Percentiles rank a stretch among this genome's conserved stretches.
Evolutionary conservation across 2,113 vertebrate genomes (phyloP).

Genomic region (Paramormyrops kingsleyae): DNA sequence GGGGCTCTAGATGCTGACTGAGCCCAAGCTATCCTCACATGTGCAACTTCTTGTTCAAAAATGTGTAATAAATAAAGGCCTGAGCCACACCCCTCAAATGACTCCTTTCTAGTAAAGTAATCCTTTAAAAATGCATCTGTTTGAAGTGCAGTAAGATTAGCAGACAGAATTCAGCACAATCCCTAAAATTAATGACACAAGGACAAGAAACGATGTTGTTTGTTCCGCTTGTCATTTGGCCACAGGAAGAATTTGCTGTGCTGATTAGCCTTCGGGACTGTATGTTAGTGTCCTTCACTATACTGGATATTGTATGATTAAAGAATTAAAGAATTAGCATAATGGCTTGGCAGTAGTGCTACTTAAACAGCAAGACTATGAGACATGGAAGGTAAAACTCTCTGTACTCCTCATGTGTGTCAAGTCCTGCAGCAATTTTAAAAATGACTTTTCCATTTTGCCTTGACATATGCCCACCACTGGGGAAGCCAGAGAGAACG

Average conservation of each 20-base stretch:
- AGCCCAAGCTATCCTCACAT: background rate
- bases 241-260: background rate
- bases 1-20: background rate
- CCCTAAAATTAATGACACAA: background rate
- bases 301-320: background rate
- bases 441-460: background rate
- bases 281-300: background rate
- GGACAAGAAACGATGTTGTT: background rate
- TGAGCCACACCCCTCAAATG: background rate
- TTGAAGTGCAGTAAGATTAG: background rate
- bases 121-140: background rate
- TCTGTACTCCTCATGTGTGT: background rate
- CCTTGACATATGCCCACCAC: background rate
- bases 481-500: background rate
- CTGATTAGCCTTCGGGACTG: background rate
- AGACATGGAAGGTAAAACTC: background rate
- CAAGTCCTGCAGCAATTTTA: background rate
- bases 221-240: background rate
- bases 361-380: background rate
- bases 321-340: background rate
- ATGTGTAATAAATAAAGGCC: background rate
- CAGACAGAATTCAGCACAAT: background rate
- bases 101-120: background rate
- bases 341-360: background rate
- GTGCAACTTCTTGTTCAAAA: background rate